phyloP scores from a whole-genome alignment of 2,797 vertebrate species.

The Protonibea diacanthus region DNA sequence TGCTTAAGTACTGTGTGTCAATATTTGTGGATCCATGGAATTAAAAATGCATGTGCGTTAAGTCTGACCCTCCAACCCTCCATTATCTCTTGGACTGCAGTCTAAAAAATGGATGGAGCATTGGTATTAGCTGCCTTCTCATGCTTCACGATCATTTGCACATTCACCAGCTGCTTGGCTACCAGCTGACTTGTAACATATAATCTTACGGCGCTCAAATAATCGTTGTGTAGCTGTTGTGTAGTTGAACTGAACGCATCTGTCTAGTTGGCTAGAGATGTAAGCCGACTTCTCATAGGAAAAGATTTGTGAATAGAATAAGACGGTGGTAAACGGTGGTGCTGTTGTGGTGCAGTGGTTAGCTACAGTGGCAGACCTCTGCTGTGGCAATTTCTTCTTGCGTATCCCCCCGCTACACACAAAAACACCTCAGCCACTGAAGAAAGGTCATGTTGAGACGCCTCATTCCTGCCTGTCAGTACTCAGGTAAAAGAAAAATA shows the following conservation, averaged over 20 bases:
- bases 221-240: background rate
- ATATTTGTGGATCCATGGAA: background rate
- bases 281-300: background rate
- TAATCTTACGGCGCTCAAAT: background rate
- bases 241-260: background rate
- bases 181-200: slow-evolving; percentile 17
- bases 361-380: too few species aligned
- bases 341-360: too few species aligned
- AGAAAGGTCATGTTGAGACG: background rate
- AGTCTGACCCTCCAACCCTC: background rate
- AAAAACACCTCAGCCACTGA: background rate
- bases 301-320: background rate
- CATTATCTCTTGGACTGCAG: background rate
- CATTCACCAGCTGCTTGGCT: slow-evolving; percentile 19
- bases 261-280: background rate
- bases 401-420: background rate
- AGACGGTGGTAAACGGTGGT: background rate
- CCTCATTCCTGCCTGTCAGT: background rate
- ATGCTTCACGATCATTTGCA: slow-evolving; percentile 5
- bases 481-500: background rate
- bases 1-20: background rate
- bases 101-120: background rate
- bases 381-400: background rate
- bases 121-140: slow-evolving; percentile 6
- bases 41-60: slow-evolving; percentile 2